Evolutionary conservation across 2,797 vertebrate species (phyloP), one percentile per base, ranked within the genome.

Genomic region (Gallinago nigripennis): DNA sequence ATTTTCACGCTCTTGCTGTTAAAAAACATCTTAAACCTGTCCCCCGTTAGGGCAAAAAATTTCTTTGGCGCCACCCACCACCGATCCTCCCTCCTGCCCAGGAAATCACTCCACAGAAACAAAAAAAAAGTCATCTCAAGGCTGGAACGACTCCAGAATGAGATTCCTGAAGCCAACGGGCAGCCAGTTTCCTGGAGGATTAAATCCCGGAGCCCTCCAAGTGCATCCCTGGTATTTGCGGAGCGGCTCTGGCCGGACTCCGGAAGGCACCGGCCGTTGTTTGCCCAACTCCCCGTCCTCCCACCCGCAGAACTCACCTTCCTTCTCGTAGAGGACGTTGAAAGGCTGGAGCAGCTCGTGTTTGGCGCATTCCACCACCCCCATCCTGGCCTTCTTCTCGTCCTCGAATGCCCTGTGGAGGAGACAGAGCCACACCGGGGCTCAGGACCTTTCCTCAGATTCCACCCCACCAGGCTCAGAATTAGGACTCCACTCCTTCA

Each of bases 321-420:
- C 99, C 97, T 99, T 99, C 96, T 99, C 99, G 71, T 99, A 98
- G 89, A 99, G 98, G 97, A 99, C 99, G 30, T 98, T 99, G 98
- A 99, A 99, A 16, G 99, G 99, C 96, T 99, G 99, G 72, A 99
- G 98, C 87, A 99, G 98, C 96, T 99, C 99, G 33, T 99, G 99
- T 94, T 99, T 99, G 98, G 99, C 98, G 89, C 99, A 99, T 96
- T 99, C 99, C 83, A 99, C 99, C 97, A 99, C 99, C 3, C 99
- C 99, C 98, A 99, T 98, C 77, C 99, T 98, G 94, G 99, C 99
- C 95, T 99, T 99, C 97, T 98, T 99, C 98, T 99, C 99, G 72
- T 99, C 99, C 95, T 99, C 99, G 68, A 99, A 99, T 0, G 99
- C 99, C 98, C 99, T 99, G 94, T 2, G 43, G 66, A 63, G 43